Evolutionary conservation across 2,888 invertebrate genomes (phyloP), one percentile per base, ranked within the genome.

Genomic region (Iphiclides podalirius): DNA sequence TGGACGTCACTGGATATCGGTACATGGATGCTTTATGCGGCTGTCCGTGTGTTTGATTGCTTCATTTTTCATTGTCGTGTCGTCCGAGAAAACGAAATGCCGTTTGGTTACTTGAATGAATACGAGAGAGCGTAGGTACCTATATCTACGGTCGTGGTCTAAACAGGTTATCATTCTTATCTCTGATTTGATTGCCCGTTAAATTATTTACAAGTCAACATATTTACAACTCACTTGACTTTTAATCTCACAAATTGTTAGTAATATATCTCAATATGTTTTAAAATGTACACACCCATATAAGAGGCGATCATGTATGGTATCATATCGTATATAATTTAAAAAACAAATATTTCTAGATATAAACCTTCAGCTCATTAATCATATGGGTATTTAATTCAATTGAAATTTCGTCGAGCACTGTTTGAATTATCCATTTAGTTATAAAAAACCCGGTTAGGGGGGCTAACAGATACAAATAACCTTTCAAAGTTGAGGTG

Each of bases 21-120:
- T 47, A 40, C 47, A 35, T 12, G 47, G 9, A 47, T 39, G 35
- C 15, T 47, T 40, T 40, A 47, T 40, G 26, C 2, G 38, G 7
- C 38, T 15, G 38, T 34, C 46, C 23, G 8, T 14, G 14, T 33
- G 33, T 39, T 20, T 13, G 33, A 39, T 39, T 39, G 33, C 23
- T 39, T 33, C 4, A 9, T 20, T 33, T 15, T 45, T 46, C 38
- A 46, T 37, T 37, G 31, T 31, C 37, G 26, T 16, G 1, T 8
- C 11, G 26, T 26, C 26, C 8, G 26, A 26, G 8, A 26, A 26
- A 26, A 40, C 28, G 14, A 28, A 28, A 40, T 26, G 26, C 9
- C 3, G 26, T 26, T 26, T 26, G 26, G 26, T 26, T 9, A 26
- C 26, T 26, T 8, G 26, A n/a, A n/a, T 26, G 26, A 26, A 7